Conservation (phyloP, 2,888 invertebrate species). For the Panorpa germanica region DNA sequence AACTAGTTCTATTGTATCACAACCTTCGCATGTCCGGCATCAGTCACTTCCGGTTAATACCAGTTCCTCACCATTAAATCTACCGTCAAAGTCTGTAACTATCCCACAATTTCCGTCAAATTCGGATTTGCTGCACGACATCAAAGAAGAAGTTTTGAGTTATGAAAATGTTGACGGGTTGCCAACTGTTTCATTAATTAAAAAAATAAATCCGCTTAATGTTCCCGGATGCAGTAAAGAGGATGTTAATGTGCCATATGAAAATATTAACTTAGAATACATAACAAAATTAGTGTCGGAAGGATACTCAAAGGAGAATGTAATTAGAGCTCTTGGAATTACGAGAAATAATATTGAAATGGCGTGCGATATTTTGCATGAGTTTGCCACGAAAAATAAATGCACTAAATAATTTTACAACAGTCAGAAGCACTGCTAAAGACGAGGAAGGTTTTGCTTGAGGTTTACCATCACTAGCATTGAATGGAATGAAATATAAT, state of each 20-base stretch:
- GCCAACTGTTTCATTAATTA: constrained; percentile 6
- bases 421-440: too few species aligned
- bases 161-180: constrained; percentile 22
- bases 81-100: constrained; percentile 12
- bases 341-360: constrained; percentile 86
- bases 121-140: too few species aligned
- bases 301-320: constrained; percentile 80
- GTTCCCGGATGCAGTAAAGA: constrained; percentile 16
- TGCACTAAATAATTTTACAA: not conserved
- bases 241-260: constrained; percentile 44
- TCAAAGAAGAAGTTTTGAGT: constrained; percentile 14
- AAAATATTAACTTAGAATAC: constrained; percentile 81
- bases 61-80: constrained; percentile 5
- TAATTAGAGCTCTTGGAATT: constrained; percentile 79
- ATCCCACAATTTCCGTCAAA: constrained; percentile 11
- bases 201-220: constrained; percentile 4
- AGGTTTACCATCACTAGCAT: not conserved
- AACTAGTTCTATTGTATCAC: constrained; percentile 5
- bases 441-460: not conserved
- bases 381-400: constrained; percentile 53
- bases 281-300: constrained; percentile 75
- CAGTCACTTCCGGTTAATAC: constrained; percentile 12
- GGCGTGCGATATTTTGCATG: constrained; percentile 87
- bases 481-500: too few species aligned
- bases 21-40: constrained; percentile 10